Evolutionary conservation across 1,140 invertebrate species (phyloP), one percentile per base, ranked within the genome.

Genomic region (Solenopsis invicta): DNA sequence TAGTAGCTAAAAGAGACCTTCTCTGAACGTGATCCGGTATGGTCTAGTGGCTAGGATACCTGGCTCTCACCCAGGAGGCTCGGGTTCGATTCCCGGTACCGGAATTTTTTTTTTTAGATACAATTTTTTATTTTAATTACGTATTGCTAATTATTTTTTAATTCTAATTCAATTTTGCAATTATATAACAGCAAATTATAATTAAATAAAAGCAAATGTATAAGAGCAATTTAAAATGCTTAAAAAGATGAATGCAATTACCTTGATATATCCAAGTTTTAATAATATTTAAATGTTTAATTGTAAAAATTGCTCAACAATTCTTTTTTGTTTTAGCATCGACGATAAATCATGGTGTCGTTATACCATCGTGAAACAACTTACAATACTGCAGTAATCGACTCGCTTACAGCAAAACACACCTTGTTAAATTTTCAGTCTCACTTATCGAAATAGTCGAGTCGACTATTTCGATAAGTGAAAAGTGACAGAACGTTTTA

Each of bases 31-130:
- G 10, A 10, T 93, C 91, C 91, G 92, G 92, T 92, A 93, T 92
- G 92, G 91, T 93, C 92, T 93, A 93, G 90, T 92, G 92, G 92
- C 88, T 93, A 92, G 91, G 90, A 92, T 92, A 92, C 84, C 92
- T 92, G 93, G 92, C 92, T 92, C 88, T 93, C 92, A 93, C 93
- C 92, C 92, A 93, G 92, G 88, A 92, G 91, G 92, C 92, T 91
- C 92, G 92, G 92, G 91, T 93, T 93, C 93, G 91, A 93, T 93
- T 93, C 89, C 91, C 92, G 92, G 90, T 93, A 93, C 88, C 90
- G 91, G 91, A 92, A 85, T 72, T 59, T 76, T 86, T 62, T 74
- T 21, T 61, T 48, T 69, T 56, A 8, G 0, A 29, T 59, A 5
- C 18, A 59, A 24, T 16, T 16, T 29, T 56, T 81, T 52, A 29